Evolutionary conservation across 2,888 invertebrate species (phyloP).

Genomic region (Agonum fuliginosum): DNA sequence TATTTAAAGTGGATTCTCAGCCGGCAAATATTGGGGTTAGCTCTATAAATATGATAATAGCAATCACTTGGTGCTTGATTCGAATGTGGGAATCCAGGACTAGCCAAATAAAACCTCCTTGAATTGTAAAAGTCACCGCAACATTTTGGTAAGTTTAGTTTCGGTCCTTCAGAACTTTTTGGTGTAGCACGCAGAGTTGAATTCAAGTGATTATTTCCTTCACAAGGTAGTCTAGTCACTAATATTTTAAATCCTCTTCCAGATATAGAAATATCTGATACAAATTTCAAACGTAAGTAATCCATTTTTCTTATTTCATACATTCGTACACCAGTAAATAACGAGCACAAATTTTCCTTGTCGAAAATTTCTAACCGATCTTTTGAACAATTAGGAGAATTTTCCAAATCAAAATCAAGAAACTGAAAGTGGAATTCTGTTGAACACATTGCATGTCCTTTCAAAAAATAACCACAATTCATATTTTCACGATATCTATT

Average conservation of each 20-base stretch:
- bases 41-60: slow-evolving; percentile 73
- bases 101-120: slow-evolving; percentile 74
- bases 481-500: slow-evolving; percentile 71
- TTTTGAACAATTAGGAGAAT: slow-evolving; percentile 73
- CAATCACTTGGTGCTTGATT: slow-evolving; percentile 72
- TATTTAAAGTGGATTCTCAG: slow-evolving; percentile 75
- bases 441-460: slow-evolving; percentile 73
- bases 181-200: background rate
- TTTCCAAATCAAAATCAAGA: slow-evolving; percentile 74
- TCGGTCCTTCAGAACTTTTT: slow-evolving; percentile 3
- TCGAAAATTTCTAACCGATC: slow-evolving; percentile 75
- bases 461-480: slow-evolving; percentile 74
- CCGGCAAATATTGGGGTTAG: slow-evolving; percentile 73
- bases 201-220: slow-evolving; percentile 43
- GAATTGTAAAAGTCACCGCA: slow-evolving; percentile 72
- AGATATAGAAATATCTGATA: slow-evolving; percentile 68
- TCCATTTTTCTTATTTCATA: slow-evolving; percentile 73
- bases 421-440: slow-evolving; percentile 76
- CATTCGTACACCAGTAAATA: slow-evolving; percentile 71
- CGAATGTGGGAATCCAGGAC: slow-evolving; percentile 76
- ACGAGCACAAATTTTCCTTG: slow-evolving; percentile 74
- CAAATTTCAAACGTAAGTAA: slow-evolving; percentile 72
- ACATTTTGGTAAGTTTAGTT: slow-evolving; percentile 67
- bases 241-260: slow-evolving; percentile 74
- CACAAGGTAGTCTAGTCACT: slow-evolving; percentile 70